phyloP scores from a whole-genome alignment of 2,113 vertebrate genomes.

The Pseudois nayaur region DNA sequence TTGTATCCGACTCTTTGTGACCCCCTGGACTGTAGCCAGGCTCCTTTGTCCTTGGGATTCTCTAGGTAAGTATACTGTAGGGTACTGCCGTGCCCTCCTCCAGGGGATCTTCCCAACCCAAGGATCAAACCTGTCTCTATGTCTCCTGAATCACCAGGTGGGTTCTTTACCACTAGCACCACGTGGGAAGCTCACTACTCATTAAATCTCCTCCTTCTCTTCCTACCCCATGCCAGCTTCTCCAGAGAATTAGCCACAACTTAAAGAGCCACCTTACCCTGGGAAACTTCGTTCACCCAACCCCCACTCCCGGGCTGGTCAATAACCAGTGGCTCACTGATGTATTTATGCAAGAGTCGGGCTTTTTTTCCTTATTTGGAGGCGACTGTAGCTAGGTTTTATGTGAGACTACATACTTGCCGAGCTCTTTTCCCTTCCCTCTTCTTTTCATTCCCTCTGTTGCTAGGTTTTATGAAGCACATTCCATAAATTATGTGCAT shows the following conservation, averaged over 20 bases:
- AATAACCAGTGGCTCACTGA: background rate
- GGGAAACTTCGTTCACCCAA: background rate
- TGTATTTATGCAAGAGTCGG: fast-evolving
- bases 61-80: background rate
- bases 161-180: background rate
- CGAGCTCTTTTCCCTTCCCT: background rate
- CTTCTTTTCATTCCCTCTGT: background rate
- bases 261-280: background rate
- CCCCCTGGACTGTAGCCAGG: background rate
- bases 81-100: background rate
- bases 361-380: background rate
- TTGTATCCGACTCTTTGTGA: background rate
- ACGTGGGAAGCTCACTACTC: background rate
- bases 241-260: background rate
- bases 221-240: background rate
- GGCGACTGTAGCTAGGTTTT: background rate
- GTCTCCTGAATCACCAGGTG: background rate
- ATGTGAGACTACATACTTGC: background rate
- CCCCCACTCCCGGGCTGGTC: fast-evolving
- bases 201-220: background rate
- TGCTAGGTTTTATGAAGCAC: background rate
- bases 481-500: background rate
- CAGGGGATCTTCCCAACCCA: background rate
- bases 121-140: background rate
- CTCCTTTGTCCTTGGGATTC: background rate